Evolutionary conservation across 2,113 vertebrate species (phyloP), one percentile per base, ranked within the genome.

Genomic region (Turnix velox): DNA sequence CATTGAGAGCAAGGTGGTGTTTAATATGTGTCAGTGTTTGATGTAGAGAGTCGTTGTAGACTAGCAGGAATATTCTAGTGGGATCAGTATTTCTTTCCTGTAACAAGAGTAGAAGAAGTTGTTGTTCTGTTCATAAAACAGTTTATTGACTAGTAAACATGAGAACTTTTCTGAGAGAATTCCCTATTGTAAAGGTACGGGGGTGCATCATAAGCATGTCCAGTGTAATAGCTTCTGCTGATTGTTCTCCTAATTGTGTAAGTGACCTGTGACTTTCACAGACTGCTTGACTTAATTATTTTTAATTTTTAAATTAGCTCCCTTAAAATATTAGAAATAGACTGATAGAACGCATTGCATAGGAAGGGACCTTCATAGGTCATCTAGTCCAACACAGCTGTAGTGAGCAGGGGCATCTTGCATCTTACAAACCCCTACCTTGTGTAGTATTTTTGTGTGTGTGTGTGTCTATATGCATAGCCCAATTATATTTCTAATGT

Each of bases 381-480:
- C n/a, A n/a, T n/a, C n/a, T n/a, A n/a, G n/a, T n/a, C n/a, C n/a
- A n/a, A n/a, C n/a, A n/a, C n/a, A n/a, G n/a, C n/a, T n/a, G n/a
- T n/a, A n/a, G n/a, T n/a, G n/a, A n/a, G n/a, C n/a, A n/a, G n/a
- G n/a, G n/a, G n/a, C n/a, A n/a, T n/a, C n/a, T n/a, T n/a, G n/a
- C n/a, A n/a, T n/a, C n/a, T n/a, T n/a, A n/a, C n/a, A n/a, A n/a
- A n/a, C n/a, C n/a, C n/a, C n/a, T n/a, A n/a, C n/a, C n/a, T n/a
- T n/a, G n/a, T n/a, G n/a, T n/a, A n/a, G n/a, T n/a, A n/a, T n/a
- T n/a, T n/a, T n/a, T 49, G 9, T 18, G 3, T 22, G 14, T 62
- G 2, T 30, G 5, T 48, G 5, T 31, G 0, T 27, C 5, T 61
- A 14, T 12, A 13, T 23, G 5, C 16, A 6, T 27, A 58, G 27